Percentiles rank a stretch among this genome's conserved stretches.
These are phyloP conservation scores for Sceloporus tristichus DNA, from an alignment of 2,113 vertebrate species.

Conservation along the genomic window DNA sequence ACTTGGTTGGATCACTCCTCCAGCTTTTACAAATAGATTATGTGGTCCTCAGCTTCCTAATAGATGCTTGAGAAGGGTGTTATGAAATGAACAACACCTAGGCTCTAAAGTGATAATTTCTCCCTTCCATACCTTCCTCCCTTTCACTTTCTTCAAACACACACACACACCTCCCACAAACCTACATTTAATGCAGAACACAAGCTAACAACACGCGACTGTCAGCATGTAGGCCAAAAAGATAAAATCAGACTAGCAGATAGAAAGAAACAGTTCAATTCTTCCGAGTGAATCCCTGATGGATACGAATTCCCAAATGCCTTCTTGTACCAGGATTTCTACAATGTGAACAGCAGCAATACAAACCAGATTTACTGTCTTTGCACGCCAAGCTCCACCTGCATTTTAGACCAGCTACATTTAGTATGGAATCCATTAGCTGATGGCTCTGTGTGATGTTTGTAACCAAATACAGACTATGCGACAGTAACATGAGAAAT, in stretches of 20 bases:
- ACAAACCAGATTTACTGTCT: background rate
- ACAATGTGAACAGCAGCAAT: background rate
- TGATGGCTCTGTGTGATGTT: slow-evolving; percentile 19
- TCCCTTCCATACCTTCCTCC: background rate
- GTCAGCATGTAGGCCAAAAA: background rate
- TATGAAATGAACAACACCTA: background rate
- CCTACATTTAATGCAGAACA: accelerated
- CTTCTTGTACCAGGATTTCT: background rate
- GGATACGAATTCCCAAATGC: background rate
- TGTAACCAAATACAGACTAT: background rate
- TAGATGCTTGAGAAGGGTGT: background rate
- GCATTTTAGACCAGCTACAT: slow-evolving; percentile 21
- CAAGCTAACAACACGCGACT: background rate
- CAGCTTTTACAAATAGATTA: background rate
- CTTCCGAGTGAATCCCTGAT: background rate
- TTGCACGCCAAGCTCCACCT: slow-evolving; percentile 4
- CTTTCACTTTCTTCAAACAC: accelerated
- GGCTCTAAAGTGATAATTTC: background rate
- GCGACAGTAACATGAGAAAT: slow-evolving; percentile 19
- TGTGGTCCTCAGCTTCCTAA: background rate
- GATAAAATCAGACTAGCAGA: background rate
- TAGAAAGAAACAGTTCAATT: background rate
- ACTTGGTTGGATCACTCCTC: background rate
- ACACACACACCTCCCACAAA: background rate
- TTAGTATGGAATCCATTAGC: background rate